Evolutionary conservation across 2,888 invertebrate genomes (phyloP), one percentile per base, ranked within the genome.

Genomic region (Therioaphis trifolii): DNA sequence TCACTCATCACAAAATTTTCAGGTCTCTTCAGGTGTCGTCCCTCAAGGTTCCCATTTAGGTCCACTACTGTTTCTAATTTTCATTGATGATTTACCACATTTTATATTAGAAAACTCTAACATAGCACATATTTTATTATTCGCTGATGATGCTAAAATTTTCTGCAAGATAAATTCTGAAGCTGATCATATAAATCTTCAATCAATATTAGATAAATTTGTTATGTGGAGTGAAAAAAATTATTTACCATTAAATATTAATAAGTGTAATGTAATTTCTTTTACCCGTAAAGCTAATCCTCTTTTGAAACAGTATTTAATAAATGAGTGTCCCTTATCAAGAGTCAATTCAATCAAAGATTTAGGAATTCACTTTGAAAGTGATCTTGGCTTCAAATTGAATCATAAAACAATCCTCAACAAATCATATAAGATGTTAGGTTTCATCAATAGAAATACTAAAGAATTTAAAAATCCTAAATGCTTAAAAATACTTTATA

Each of bases 21-120:
- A 18, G 27, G 79, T 80, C 21, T 58, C 77, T 4, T 85, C 86
- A 1, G 86, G 85, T 14, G 85, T 35, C 7, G 85, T 35, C 7
- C 85, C 85, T 27, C 86, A 86, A 75, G 86, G 86, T 11, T 84
- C 85, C n/a, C 85, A 85, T 46, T 74, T 86, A 11, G 85, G 86
- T 12, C 86, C 86, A 18, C 18, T 86, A n/a, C 71, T 86, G 21
- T 85, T 86, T 80, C 24, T 61, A 14, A 24, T 84, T 40, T 85
- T 82, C 52, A 82, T 76, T 27, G 63, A 85, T 68, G 85, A 85
- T 77, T 15, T 68, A 43, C 43, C 52, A n/a, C 24, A 24, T 61
- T 61, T 61, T 24, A 14, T 24, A 2, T 58, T 58, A 14, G 24
- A 24, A 27, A 27, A 61, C 14, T 43, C n/a, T 82, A 43, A 46